Conservation (phyloP, 2,888 invertebrate genomes). For the Leptinotarsa rubiginosa region DNA sequence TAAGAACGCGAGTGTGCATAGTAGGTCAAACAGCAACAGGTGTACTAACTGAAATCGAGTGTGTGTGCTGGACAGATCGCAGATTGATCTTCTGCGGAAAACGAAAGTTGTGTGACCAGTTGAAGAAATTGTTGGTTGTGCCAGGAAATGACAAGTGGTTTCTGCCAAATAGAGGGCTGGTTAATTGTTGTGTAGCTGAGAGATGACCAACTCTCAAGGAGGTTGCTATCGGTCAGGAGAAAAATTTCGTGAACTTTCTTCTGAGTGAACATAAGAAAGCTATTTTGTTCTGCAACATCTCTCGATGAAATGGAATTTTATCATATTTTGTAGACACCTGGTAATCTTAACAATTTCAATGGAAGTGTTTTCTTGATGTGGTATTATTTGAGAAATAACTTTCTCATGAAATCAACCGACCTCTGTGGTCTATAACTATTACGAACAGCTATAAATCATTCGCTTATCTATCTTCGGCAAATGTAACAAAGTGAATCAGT, state of each 20-base stretch:
- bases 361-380: neutral
- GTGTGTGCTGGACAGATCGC: neutral
- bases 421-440: neutral
- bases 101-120: slow-evolving; percentile 23
- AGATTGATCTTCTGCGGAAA: neutral
- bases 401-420: too few species aligned
- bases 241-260: neutral
- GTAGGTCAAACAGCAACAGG: slow-evolving; percentile 26
- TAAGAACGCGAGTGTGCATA: neutral
- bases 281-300: too few species aligned
- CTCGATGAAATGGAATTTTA: too few species aligned
- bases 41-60: slow-evolving; percentile 18
- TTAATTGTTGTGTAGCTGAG: neutral
- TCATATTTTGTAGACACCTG: too few species aligned
- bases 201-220: neutral
- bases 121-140: neutral
- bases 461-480: slow-evolving; percentile 18
- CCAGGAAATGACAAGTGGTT: neutral
- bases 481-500: slow-evolving; percentile 3
- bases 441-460: neutral
- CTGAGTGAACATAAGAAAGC: neutral
- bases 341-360: neutral
- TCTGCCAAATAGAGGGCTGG: neutral
- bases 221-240: neutral
- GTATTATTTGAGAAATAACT: neutral